A percentile compares a stretch with the other conserved stretches of the same genome.
phyloP scores from a whole-genome alignment of 2,888 invertebrate genomes.

The Dascillus cervinus region DNA sequence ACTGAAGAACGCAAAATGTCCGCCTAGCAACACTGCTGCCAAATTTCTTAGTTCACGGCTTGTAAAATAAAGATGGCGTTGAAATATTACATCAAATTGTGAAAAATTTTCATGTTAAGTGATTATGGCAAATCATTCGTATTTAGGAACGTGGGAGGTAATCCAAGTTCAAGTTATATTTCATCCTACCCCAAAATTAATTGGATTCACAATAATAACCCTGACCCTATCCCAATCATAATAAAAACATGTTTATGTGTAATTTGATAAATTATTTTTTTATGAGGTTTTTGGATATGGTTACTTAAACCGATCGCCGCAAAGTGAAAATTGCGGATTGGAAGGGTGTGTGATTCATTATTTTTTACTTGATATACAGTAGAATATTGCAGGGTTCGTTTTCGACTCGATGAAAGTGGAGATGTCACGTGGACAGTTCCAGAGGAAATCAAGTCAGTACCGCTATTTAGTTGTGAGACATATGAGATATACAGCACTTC shows the following conservation, averaged over 20 bases:
- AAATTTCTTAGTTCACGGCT: too few species aligned
- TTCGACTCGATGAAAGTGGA: slow-evolving; percentile 52
- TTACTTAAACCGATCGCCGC: slow-evolving; percentile 38
- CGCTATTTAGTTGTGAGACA: slow-evolving; percentile 61
- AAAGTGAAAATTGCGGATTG: slow-evolving; percentile 43
- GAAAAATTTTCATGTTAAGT: too few species aligned
- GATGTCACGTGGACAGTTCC: slow-evolving; percentile 57
- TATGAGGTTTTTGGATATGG: slow-evolving; percentile 45
- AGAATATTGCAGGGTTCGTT: slow-evolving; percentile 34
- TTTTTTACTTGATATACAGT: too few species aligned
- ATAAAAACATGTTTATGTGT: too few species aligned
- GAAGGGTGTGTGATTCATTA: slow-evolving; percentile 40
- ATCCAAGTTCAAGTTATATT: slow-evolving; percentile 16
- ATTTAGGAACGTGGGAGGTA: slow-evolving; percentile 52
- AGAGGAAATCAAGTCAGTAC: slow-evolving; percentile 47
- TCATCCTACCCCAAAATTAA: too few species aligned
- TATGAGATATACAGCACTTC: slow-evolving; percentile 48
- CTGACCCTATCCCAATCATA: too few species aligned
- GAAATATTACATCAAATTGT: too few species aligned
- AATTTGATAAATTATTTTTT: slow-evolving; percentile 7
- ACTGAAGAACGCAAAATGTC: too few species aligned
- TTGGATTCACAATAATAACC: too few species aligned
- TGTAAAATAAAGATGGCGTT: too few species aligned
- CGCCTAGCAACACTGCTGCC: too few species aligned
- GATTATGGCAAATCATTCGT: slow-evolving; percentile 42